Conservation (phyloP, 2,888 invertebrate species). For the Chromoteleia sp. region DNA sequence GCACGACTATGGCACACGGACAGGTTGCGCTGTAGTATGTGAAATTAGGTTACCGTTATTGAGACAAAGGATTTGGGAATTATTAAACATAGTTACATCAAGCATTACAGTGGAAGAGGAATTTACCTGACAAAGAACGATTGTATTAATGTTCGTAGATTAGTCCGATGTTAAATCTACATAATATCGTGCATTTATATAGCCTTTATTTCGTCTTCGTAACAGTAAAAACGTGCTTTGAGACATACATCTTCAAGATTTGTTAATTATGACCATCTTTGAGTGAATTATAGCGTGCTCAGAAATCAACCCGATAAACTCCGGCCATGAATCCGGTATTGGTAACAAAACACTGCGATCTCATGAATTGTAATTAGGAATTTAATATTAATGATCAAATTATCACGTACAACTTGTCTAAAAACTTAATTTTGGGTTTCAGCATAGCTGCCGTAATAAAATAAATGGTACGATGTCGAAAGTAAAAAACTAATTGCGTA, state of each 20-base stretch:
- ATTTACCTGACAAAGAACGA: slow-evolving; percentile 43
- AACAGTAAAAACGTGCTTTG: slow-evolving; percentile 18
- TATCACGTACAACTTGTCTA: slow-evolving; percentile 26
- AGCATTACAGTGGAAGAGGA: slow-evolving; percentile 27
- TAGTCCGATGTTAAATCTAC: slow-evolving; percentile 19
- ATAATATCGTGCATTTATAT: background rate
- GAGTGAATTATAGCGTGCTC: slow-evolving; percentile 21
- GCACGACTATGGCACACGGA: slow-evolving; percentile 7
- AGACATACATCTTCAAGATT: slow-evolving; percentile 26
- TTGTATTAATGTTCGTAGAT: slow-evolving; percentile 25
- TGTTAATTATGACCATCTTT: slow-evolving; percentile 39
- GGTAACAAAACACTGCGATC: slow-evolving; percentile 34
- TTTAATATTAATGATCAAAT: slow-evolving; percentile 49
- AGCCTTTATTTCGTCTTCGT: slow-evolving; percentile 36
- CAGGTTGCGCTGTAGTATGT: background rate
- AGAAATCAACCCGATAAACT: slow-evolving; percentile 41
- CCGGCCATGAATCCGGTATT: slow-evolving; percentile 30
- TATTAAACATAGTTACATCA: slow-evolving; percentile 32
- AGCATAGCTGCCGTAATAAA: slow-evolving; percentile 5
- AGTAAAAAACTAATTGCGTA: slow-evolving; percentile 5
- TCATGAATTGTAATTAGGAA: slow-evolving; percentile 37
- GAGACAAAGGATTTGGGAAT: slow-evolving; percentile 40
- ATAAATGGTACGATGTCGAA: slow-evolving; percentile 5
- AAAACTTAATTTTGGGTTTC: slow-evolving; percentile 34
- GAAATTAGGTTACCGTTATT: slow-evolving; percentile 33